A percentile compares a stretch with the other conserved stretches of the same genome.
phyloP scores from a whole-genome alignment of 2,113 vertebrate species.

The Rhinolophus ferrumequinum region DNA sequence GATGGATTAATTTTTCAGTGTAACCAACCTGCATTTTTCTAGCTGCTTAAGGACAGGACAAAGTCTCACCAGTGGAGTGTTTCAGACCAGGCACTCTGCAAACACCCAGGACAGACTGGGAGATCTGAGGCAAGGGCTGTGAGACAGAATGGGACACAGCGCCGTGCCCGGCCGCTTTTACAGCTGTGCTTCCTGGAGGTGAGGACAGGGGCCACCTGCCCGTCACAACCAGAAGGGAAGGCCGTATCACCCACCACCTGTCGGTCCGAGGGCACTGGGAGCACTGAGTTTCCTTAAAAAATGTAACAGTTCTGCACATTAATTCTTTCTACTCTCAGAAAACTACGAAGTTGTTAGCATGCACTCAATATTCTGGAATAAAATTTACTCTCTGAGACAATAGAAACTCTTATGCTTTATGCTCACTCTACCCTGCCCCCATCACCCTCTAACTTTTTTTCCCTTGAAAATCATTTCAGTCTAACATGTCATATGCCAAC shows the following conservation, averaged over 20 bases:
- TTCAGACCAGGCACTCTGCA: background rate
- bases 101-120: background rate
- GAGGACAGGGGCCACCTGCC: background rate
- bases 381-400: background rate
- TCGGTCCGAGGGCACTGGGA: background rate
- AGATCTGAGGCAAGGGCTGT: too few species aligned
- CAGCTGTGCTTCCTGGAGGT: background rate
- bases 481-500: constrained; percentile 9
- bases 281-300: background rate
- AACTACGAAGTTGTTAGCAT: background rate
- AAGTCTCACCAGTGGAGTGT: accelerated
- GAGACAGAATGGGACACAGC: too few species aligned
- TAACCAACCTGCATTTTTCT: background rate
- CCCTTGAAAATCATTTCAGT: background rate
- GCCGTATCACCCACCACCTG: too few species aligned
- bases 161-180: background rate
- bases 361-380: background rate
- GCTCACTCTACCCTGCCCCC: background rate
- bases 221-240: background rate
- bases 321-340: background rate
- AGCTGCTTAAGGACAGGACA: background rate
- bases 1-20: background rate
- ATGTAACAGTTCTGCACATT: background rate
- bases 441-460: background rate
- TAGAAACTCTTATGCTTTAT: background rate